Evolutionary conservation across 2,888 invertebrate genomes (phyloP), one percentile per base, ranked within the genome.

Genomic region (Drepanosiphum platanoidis): DNA sequence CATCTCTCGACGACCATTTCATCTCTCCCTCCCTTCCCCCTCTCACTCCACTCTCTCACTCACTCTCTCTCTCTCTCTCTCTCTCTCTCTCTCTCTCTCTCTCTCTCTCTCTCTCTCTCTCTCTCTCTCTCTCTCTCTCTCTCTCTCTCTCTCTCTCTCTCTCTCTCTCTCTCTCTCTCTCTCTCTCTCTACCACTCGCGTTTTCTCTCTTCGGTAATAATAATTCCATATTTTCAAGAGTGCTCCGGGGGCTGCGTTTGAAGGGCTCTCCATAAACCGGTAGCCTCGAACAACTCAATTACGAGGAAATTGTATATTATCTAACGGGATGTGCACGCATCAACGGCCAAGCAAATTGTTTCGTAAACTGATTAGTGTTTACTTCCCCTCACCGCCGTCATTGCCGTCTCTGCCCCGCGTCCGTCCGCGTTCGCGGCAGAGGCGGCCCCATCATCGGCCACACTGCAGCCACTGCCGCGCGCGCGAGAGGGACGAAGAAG

Each of bases 311-410:
- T 84, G 84, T 84, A 84, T 68, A 84, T 84, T 84, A 84, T 84
- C 84, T 84, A 77, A 84, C 84, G 83, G 82, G 86, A 74, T 79
- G 80, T 79, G 79, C 68, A 82, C 82, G 86, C 86, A 86, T 86
- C 86, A 78, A 83, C 86, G 86, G 86, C 84, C 86, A 86, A 86
- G 86, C 86, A 86, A 87, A 87, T 87, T 87, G 86, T 87, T 86
- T 86, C 86, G 86, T 87, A 87, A 87, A 87, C 86, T 87, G 87
- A 87, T 86, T 87, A 86, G 84, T 86, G 87, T 87, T 87, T 86
- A 86, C 86, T 80, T 52, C 52, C 52, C 68, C 36, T 18, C 68
- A 1, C 18, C 68, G 27, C 66, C 42, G 27, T 27, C 27, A 46
- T n/a, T 18, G 2, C 3, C 58, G 22, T 13, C 22, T 3, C 18